Base-by-base conservation (phyloP, 2,888 invertebrate species). In the Ectemnius lituratus region DNA sequence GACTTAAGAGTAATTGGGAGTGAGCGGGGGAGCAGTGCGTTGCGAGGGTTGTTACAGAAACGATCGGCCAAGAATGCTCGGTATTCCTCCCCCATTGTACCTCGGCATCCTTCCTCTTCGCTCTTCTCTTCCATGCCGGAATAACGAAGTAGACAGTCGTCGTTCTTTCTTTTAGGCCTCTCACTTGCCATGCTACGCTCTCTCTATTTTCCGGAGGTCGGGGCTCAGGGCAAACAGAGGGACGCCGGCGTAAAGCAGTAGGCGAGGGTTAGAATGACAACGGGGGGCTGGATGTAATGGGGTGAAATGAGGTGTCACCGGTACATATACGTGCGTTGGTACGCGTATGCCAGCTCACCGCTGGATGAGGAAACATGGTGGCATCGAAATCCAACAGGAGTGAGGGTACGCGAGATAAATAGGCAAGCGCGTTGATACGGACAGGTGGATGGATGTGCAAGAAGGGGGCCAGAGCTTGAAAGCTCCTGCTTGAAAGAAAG, bases 1-100 rank as follows among this genome's bases (percentile, higher is more conserved):
- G 37, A 70, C 76, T 59, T 61, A 73, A 73, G 73, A 78, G 68
- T 78, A 78, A 75, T 66, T 78, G 75, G 72, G 71, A 14, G 69
- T 14, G 49, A 71, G 72, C 66, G 75, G 75, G 71, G 75, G 72
- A 62, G 77, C 66, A 70, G 76, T 52, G 62, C 73, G 65, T 28
- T 59, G 68, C 66, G 68, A 52, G 52, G 52, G 52, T 52, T 52
- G 16, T 52, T 16, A 14, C 11, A 52, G 57, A 67, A 69, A 73
- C 23, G 60, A 72, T 71, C 58, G 73, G 57, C 57, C 71, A 74
- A 70, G 78, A 78, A 78, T 71, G 76, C 69, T 47, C 75, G 75
- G 71, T 45, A 18, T 37, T 16, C 14, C 45, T 59, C 28, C 46
- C 47, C 28, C 67, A 49, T 62, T 61, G 57, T 59, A 49, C 49